These are phyloP conservation scores for Enteromius trimaculatus DNA, from an alignment of 2,797 vertebrate genomes.

Conservation along the genomic window DNA sequence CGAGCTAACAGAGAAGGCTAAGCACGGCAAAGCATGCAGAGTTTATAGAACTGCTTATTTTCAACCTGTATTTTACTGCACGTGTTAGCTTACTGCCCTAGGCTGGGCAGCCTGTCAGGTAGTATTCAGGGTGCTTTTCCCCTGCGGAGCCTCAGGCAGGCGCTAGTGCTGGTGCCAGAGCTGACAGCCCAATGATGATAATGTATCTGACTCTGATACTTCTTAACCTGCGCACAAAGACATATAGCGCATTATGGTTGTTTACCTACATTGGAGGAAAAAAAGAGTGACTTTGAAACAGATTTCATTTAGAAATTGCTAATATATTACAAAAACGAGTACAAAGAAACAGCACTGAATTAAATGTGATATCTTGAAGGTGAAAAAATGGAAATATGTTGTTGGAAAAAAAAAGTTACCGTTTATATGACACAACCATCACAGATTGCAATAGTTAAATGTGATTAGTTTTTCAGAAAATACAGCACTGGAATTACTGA, in stretches of 20 bases:
- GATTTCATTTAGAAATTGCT: not conserved
- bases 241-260: not conserved
- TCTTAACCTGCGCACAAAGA: conserved; percentile 13
- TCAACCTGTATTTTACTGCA: conserved; percentile 10
- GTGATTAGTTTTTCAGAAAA: too few species aligned
- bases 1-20: conserved; percentile 7
- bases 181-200: conserved; percentile 3
- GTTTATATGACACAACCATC: not conserved
- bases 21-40: not conserved
- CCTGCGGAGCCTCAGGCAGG: not conserved
- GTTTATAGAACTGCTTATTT: conserved; percentile 8
- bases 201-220: conserved; percentile 3
- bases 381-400: not conserved
- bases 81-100: not conserved
- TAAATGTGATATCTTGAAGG: not conserved
- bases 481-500: too few species aligned
- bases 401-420: too few species aligned
- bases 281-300: not conserved
- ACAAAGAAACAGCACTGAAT: not conserved
- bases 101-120: conserved; percentile 11
- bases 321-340: not conserved
- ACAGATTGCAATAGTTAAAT: not conserved
- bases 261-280: not conserved
- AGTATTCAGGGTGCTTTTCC: not conserved
- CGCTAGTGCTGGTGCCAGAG: not conserved